Percentiles rank a stretch among this genome's conserved stretches.
phyloP scores from a whole-genome alignment of 2,888 invertebrate genomes.

The Leptopterna dolabrata region DNA sequence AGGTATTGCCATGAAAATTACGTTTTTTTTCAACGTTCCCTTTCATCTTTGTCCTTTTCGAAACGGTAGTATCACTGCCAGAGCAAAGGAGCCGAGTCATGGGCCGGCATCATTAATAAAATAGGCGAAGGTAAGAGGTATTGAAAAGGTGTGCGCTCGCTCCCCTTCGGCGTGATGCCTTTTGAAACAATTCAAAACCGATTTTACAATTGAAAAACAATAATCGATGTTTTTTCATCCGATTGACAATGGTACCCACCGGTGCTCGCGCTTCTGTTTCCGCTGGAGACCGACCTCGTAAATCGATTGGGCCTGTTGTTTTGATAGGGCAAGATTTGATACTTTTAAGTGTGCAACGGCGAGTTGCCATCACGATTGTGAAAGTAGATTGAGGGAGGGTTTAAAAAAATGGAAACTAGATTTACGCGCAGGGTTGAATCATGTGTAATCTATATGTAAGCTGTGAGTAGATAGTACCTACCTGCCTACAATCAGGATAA shows the following conservation, averaged over 20 bases:
- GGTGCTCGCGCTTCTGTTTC: constrained; percentile 8
- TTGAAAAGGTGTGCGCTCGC: constrained; percentile 13
- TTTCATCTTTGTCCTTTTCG: constrained; percentile 4
- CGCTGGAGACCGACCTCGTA: neutral
- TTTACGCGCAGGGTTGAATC: no score
- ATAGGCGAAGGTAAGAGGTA: constrained; percentile 17
- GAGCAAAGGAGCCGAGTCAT: constrained; percentile 1
- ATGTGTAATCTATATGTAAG: no score
- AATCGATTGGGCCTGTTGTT: neutral
- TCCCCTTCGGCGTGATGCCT: neutral
- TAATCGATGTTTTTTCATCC: constrained; percentile 9
- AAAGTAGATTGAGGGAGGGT: neutral
- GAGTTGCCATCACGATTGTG: neutral
- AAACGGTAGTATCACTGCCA: constrained; percentile 3
- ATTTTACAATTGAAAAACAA: constrained; percentile 23
- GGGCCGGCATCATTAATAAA: constrained; percentile 24
- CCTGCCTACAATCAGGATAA: no score
- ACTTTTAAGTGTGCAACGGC: neutral
- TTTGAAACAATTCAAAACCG: constrained; percentile 24
- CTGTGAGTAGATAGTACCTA: no score
- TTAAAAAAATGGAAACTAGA: neutral
- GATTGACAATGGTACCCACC: neutral
- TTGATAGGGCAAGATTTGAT: neutral
- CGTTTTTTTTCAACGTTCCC: neutral
- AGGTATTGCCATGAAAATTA: neutral